Conservation (phyloP, 2,113 vertebrate species). For the Holacanthus passer region DNA sequence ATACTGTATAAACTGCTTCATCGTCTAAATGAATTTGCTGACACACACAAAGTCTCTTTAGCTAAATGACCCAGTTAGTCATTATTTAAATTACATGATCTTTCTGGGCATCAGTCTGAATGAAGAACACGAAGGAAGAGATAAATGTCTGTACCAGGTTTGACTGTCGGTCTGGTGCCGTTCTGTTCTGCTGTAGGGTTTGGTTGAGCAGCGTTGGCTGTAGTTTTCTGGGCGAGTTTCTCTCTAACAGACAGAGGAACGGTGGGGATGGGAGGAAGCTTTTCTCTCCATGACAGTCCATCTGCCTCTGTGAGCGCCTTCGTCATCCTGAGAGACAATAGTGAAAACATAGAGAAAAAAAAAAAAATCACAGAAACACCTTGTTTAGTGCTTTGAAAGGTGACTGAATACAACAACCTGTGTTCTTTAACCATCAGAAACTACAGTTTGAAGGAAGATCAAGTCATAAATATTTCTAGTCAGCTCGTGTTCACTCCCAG, state of each 20-base stretch:
- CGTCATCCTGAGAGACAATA: slow-evolving; percentile 87
- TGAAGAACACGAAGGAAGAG: not conserved
- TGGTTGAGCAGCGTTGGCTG: not conserved
- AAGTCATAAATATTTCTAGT: no score
- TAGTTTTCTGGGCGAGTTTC: slow-evolving; percentile 73
- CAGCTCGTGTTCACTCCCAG: no score
- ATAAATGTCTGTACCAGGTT: slow-evolving; percentile 30
- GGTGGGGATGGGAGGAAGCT: slow-evolving; percentile 90
- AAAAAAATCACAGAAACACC: not conserved
- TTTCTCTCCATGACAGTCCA: slow-evolving; percentile 90
- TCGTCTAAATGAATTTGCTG: no score
- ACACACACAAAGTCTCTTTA: not conserved
- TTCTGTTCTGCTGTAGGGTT: slow-evolving; percentile 54
- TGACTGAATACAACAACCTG: not conserved
- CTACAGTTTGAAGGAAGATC: not conserved
- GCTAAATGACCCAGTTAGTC: no score
- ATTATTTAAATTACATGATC: not conserved
- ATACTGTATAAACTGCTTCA: no score
- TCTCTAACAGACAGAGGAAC: slow-evolving; percentile 89
- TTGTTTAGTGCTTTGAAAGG: no score
- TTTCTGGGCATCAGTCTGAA: not conserved
- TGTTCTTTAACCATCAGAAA: not conserved
- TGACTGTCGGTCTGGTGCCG: slow-evolving; percentile 35
- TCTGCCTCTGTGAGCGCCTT: slow-evolving; percentile 90
- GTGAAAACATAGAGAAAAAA: not conserved